Base-by-base conservation (phyloP, 2,113 vertebrate genomes). In the Austrofundulus limnaeus region DNA sequence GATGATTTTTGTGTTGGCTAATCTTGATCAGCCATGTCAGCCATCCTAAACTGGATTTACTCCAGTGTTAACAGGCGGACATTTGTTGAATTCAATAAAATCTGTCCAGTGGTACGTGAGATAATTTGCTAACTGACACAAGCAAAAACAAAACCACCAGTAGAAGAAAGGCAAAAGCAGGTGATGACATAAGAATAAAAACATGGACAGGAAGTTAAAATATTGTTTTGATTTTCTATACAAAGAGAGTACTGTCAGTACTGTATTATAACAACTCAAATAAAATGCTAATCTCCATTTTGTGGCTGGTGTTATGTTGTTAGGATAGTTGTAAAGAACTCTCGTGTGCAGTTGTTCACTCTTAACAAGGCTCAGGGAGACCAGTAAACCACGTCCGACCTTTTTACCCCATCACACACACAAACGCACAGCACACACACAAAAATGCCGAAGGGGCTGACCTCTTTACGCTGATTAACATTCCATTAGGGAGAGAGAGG, bases 391-490 rank as follows among this genome's bases (percentile, higher is more conserved):
- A 51, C 25, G 25, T 56, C 56, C 39, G 71, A 90, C 87, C 85
- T 85, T 84, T 87, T 85, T 70, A 88, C 85, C 86, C 77, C 34
- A 11, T 45, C 43, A 42, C 52, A 61, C 55, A 55, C 57, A 53
- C 49, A 60, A 53, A 66, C 59, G 20, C 52, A 60, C 56, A 53
- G 68, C 55, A 59, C 39, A 78, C 28, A 43, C 64, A 63, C 66
- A 42, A 14, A 82, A 53, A 82, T 37, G 56, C 80, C 53, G 54
- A 71, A 77, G 73, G 70, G 58, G 34, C 46, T 77, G 81, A 86
- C 88, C 87, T 83, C 84, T 83, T 75, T 82, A 70, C 42, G 39
- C 72, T 80, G 75, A 87, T 90, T 88, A 89, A 90, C 82, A 90
- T 88, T 88, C 88, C 88, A 75, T 20, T 8, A 49, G 70, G 42